Evolutionary conservation across 2,888 invertebrate genomes (phyloP), one percentile per base, ranked within the genome.

Genomic region (Drosophila atroscutellata): DNA sequence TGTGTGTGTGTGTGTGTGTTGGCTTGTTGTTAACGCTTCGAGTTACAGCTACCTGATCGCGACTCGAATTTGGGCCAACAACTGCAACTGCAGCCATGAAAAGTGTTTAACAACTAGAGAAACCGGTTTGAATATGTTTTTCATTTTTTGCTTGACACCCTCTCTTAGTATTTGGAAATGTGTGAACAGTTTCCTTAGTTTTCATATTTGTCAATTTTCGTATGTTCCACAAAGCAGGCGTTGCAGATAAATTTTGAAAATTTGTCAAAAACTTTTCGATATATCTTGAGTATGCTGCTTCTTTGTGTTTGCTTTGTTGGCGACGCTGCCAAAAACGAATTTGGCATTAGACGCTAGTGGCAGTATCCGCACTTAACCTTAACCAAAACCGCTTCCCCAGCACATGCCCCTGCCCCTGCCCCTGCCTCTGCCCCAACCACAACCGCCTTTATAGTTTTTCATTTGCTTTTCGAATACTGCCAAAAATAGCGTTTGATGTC

Each of bases 321-420:
- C 89, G 37, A n/a, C 55, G 57, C 20, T 89, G 84, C 84, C 84
- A 85, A 85, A 81, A 71, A 57, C 28, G 28, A 62, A 68, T 86
- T 82, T 79, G 89, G 84, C 89, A 68, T 54, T 76, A 47, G 61
- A 50, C 18, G 39, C 39, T 28, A 28, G 65, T 73, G 54, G 74
- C 58, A 45, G 62, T 70, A 67, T 55, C 67, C 69, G 81, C 87
- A 86, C 87, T 89, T 85, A 85, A 87, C 85, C 89, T 89, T 85
- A 85, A 71, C 72, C 80, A 83, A 75, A 69, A 57, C 55, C 61
- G 54, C 28, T 28, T 28, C 1, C 6, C 15, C 6, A 2, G 11
- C 20, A 34, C 15, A 39, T 45, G 13, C 20, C 45, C 2, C 20
- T 2, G 45, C 20, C 45, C 20, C 8, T 2, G 11, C 20, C 30